Percentiles rank a stretch among this genome's conserved stretches.
Evolutionary conservation across 1,140 invertebrate species (phyloP).

Genomic region (Calosoma granatense): DNA sequence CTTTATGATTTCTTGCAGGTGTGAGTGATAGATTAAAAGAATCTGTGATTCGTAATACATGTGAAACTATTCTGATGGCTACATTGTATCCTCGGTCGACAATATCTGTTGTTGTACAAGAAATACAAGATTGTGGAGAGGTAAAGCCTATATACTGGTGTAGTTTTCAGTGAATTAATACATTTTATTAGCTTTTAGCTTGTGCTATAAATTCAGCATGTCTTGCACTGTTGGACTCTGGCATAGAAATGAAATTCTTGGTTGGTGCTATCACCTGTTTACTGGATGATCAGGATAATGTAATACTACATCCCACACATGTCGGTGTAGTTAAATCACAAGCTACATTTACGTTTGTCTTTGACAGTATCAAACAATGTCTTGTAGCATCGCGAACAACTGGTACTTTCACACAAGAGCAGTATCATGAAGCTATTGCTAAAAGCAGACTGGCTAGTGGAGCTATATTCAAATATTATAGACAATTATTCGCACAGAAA

Average conservation of each 20-base stretch:
- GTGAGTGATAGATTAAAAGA: slow-evolving; percentile 64
- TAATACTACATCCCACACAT: slow-evolving; percentile 56
- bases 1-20: slow-evolving; percentile 34
- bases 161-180: background rate
- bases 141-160: slow-evolving; percentile 52
- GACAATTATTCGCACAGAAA: slow-evolving; percentile 37
- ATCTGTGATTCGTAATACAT: slow-evolving; percentile 60
- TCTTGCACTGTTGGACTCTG: slow-evolving; percentile 68
- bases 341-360: slow-evolving; percentile 57
- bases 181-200: slow-evolving; percentile 52
- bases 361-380: slow-evolving; percentile 54
- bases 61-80: slow-evolving; percentile 59
- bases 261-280: slow-evolving; percentile 69
- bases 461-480: slow-evolving; percentile 61
- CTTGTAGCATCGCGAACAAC: slow-evolving; percentile 54
- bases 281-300: slow-evolving; percentile 48
- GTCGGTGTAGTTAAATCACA: slow-evolving; percentile 31
- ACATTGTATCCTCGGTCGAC: slow-evolving; percentile 65
- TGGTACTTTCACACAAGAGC: slow-evolving; percentile 51
- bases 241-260: slow-evolving; percentile 66
- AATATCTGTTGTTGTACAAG: slow-evolving; percentile 71
- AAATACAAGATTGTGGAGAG: slow-evolving; percentile 75
- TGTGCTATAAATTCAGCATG: slow-evolving; percentile 74
- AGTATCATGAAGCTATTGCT: slow-evolving; percentile 51
- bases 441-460: slow-evolving; percentile 53